Evolutionary conservation across 1,140 invertebrate genomes (phyloP), one percentile per base, ranked within the genome.

Genomic region (Liolophura sinensis): DNA sequence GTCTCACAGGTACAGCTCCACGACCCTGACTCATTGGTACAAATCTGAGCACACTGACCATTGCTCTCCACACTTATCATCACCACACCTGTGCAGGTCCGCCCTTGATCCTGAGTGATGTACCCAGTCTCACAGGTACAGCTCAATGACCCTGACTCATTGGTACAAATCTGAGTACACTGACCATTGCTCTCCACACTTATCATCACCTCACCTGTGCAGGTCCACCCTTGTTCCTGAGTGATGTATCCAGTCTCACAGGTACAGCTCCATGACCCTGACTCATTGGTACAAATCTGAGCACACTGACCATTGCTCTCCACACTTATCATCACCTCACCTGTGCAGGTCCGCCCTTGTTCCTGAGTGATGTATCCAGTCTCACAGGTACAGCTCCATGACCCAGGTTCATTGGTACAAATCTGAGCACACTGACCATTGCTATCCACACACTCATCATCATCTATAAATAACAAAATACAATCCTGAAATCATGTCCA

Each of bases 371-470:
- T 82, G 71, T 89, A 89, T 64, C 89, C 89, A 0, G 83, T 78
- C 24, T 89, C 86, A 78, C 90, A 91, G 60, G 84, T 86, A 75
- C 91, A 92, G 58, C 81, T 74, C 68, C 90, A 90, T 48, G 88
- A 86, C 20, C 88, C 87, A 40, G 75, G 80, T 25, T 86, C 86
- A 81, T 92, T 91, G 60, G 82, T 79, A 77, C 92, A 93, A 20
- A 81, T 81, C 65, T 84, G 75, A 47, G 82, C 78, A 70, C 83
- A 85, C 6, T 81, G 81, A 1, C 83, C 83, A 72, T 85, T 85
- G 9, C 79, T 81, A 14, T 78, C 69, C 15, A 54, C 65, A 76
- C 83, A 85, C 0, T 83, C 82, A 61, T 85, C 78, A 14, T 80
- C 78, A 64, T 73, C 79, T 81, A 64, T n/a, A 65, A 60, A 48